Percentiles rank a stretch among this genome's conserved stretches.
Conservation (phyloP, 2,797 vertebrate species). For the Bufotes viridis region DNA sequence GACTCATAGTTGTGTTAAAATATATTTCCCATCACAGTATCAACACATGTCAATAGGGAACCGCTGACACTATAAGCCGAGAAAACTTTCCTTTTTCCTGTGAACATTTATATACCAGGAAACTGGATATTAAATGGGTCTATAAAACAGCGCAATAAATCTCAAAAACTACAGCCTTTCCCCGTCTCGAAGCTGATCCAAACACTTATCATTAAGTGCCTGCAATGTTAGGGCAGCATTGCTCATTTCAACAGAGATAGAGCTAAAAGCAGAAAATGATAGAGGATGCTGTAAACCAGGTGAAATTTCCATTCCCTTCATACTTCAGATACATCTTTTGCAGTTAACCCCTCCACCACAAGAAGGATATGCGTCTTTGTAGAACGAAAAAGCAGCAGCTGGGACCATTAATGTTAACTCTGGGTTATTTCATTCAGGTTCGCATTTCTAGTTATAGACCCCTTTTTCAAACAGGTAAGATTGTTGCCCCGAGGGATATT, state of each 20-base stretch:
- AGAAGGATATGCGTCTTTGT: background rate
- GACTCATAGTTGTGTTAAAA: background rate
- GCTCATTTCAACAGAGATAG: slow-evolving; percentile 50
- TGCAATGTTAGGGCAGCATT: slow-evolving; percentile 52
- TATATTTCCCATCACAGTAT: slow-evolving; percentile 1
- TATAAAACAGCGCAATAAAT: slow-evolving; percentile 43
- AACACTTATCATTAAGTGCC: slow-evolving; percentile 59
- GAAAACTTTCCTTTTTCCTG: background rate
- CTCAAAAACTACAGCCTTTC: slow-evolving; percentile 47
- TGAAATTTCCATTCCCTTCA: slow-evolving; percentile 47
- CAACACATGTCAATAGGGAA: background rate
- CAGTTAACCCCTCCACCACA: slow-evolving; percentile 24
- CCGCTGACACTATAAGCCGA: background rate
- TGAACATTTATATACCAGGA: slow-evolving; percentile 27
- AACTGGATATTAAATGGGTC: slow-evolving; percentile 38
- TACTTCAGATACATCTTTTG: slow-evolving; percentile 38
- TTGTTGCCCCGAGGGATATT: too few species aligned
- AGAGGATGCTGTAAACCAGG: slow-evolving; percentile 50
- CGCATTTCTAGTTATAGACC: too few species aligned
- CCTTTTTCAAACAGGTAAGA: too few species aligned
- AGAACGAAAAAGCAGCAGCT: background rate
- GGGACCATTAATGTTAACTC: background rate
- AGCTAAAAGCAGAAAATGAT: slow-evolving; percentile 63
- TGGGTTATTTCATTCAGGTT: too few species aligned
- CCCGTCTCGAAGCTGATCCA: slow-evolving; percentile 46